These are phyloP conservation scores for Enteromius anoplus DNA, from an alignment of 2,797 vertebrate species.

Conservation along the genomic window DNA sequence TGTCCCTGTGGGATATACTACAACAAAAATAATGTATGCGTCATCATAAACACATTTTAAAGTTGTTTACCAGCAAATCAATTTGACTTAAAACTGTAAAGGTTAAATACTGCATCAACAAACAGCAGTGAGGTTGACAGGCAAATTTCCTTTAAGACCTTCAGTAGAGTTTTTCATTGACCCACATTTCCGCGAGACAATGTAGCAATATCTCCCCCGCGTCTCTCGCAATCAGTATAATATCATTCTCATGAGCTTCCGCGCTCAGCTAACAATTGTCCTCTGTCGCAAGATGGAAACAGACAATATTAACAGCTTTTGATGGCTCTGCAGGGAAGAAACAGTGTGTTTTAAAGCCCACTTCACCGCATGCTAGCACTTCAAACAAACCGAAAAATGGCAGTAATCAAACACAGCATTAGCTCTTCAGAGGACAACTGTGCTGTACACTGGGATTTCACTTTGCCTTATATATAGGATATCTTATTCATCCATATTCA, in stretches of 20 bases:
- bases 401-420: conserved; percentile 20
- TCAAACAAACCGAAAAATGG: conserved; percentile 38
- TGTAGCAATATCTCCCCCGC: conserved; percentile 44
- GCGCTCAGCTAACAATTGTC: conserved; percentile 34
- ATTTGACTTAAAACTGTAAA: background rate
- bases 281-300: conserved; percentile 25
- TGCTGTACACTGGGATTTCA: background rate
- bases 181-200: conserved; percentile 45
- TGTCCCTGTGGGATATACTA: background rate
- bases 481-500: background rate
- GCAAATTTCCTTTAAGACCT: conserved; percentile 36
- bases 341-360: conserved; percentile 38
- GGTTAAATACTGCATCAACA: conserved; percentile 17
- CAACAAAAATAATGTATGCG: background rate
- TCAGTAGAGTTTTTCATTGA: conserved; percentile 36
- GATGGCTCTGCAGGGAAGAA: conserved; percentile 46
- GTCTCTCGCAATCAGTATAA: conserved; percentile 43
- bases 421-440: background rate
- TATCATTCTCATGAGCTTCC: conserved; percentile 43
- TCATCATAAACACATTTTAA: background rate
- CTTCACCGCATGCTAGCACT: conserved; percentile 17
- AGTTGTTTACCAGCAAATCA: conserved; percentile 9
- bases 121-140: background rate
- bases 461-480: background rate
- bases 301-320: conserved; percentile 39